phyloP scores from a whole-genome alignment of 1,140 invertebrate species.

The Hycleus phaleratus region DNA sequence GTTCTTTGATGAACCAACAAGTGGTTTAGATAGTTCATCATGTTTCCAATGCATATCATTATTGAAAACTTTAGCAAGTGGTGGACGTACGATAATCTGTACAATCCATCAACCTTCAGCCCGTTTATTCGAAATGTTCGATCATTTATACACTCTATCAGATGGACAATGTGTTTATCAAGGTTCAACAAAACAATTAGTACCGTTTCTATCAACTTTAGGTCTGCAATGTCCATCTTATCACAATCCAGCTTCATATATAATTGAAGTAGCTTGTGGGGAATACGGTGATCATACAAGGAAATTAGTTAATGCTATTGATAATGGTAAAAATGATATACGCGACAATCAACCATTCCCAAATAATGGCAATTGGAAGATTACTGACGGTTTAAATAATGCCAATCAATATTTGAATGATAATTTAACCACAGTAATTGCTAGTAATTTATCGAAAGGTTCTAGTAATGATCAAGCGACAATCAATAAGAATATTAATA shows the following conservation, averaged over 20 bases:
- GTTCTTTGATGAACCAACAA: constrained; percentile 98
- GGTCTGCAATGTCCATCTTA: constrained; percentile 86
- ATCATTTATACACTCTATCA: constrained; percentile 87
- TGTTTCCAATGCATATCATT: constrained; percentile 89
- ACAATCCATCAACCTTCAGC: constrained; percentile 97
- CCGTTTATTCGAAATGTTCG: constrained; percentile 94
- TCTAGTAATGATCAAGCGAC: background rate
- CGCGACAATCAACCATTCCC: constrained; percentile 55
- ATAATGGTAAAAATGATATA: constrained; percentile 74
- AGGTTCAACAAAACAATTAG: constrained; percentile 73
- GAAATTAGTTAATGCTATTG: constrained; percentile 67
- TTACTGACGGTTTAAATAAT: constrained; percentile 56
- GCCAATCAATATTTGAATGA: constrained; percentile 48
- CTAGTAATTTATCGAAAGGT: constrained; percentile 59
- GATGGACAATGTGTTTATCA: constrained; percentile 93
- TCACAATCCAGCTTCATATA: constrained; percentile 95
- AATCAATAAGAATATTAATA: constrained; percentile 29
- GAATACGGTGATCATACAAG: constrained; percentile 88
- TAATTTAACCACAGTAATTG: constrained; percentile 41
- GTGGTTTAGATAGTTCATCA: constrained; percentile 88
- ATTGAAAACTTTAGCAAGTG: constrained; percentile 78
- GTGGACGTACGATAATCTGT: constrained; percentile 88
- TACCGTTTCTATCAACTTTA: constrained; percentile 78
- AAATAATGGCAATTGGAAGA: constrained; percentile 39
- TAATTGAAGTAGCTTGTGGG: constrained; percentile 91